Conservation (phyloP, 2,797 vertebrate genomes). For the Poeciliopsis turneri region DNA sequence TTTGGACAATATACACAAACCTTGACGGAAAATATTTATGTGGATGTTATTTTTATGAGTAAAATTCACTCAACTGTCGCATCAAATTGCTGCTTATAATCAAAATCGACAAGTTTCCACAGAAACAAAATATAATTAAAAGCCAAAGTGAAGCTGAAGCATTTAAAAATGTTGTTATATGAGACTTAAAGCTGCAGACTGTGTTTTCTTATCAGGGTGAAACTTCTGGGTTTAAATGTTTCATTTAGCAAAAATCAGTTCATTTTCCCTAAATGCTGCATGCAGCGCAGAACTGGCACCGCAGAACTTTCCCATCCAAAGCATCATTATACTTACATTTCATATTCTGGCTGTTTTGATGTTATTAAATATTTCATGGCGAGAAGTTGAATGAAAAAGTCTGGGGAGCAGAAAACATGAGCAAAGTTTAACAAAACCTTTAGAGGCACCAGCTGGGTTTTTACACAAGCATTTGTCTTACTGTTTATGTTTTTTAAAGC, state of each 20-base stretch:
- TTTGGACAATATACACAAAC: no score
- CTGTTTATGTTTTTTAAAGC: not conserved
- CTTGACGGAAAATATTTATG: not conserved
- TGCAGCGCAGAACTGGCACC: conserved; percentile 8
- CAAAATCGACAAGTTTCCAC: not conserved
- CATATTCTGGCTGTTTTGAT: conserved; percentile 28
- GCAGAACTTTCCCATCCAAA: conserved; percentile 11
- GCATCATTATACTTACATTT: conserved; percentile 18
- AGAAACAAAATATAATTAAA: not conserved
- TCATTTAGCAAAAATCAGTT: not conserved
- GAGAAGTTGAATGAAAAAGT: conserved; percentile 14
- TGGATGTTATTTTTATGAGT: not conserved
- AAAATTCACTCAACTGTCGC: not conserved
- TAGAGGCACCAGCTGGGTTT: not conserved
- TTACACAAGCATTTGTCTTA: not conserved
- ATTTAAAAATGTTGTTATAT: conserved; percentile 22
- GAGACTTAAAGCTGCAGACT: not conserved
- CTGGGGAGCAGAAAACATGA: conserved; percentile 15
- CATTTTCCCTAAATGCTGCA: conserved; percentile 24
- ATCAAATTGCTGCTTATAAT: not conserved
- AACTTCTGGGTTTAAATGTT: not conserved
- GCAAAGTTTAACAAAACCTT: not conserved
- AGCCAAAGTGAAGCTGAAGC: not conserved
- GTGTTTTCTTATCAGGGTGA: not conserved
- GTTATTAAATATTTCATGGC: conserved; percentile 45